phyloP scores from a whole-genome alignment of 2,113 vertebrate species.

The Phasianus colchicus region DNA sequence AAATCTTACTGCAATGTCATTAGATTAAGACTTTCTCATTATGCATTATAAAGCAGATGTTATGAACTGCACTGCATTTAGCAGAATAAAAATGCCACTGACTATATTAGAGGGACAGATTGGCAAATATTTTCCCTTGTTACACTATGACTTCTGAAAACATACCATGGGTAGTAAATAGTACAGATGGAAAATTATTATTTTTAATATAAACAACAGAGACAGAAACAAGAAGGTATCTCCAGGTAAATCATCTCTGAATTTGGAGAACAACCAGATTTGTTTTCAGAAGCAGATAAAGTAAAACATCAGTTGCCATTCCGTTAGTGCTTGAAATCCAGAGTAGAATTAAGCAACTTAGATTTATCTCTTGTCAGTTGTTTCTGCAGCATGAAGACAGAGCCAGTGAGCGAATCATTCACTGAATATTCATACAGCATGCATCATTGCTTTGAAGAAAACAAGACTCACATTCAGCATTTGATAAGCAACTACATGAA shows the following conservation, averaged over 20 bases:
- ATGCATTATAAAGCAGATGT: slow-evolving; percentile 16
- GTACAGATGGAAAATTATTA: not conserved
- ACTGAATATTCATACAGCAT: not conserved
- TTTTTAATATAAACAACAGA: not conserved
- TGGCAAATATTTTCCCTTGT: not conserved
- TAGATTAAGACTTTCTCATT: slow-evolving; percentile 25
- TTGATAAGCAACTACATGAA: not conserved
- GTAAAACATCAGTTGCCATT: not conserved
- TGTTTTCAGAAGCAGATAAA: not conserved
- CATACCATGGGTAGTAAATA: not conserved
- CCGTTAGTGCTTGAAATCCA: not conserved
- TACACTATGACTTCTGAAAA: not conserved
- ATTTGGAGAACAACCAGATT: not conserved
- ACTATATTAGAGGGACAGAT: not conserved
- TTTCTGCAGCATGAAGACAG: not conserved
- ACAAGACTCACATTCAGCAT: not conserved
- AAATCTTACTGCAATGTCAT: slow-evolving; percentile 23
- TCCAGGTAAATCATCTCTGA: not conserved
- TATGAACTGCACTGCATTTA: not conserved
- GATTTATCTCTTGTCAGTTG: not conserved
- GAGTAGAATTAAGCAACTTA: not conserved
- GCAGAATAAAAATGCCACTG: not conserved
- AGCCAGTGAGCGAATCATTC: slow-evolving; percentile 5
- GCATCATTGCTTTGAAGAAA: not conserved
- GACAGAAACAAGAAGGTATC: not conserved